Percentiles rank a stretch among this genome's conserved stretches.
Evolutionary conservation across 2,888 invertebrate genomes (phyloP).

Genomic region (Amaurobius ferox): DNA sequence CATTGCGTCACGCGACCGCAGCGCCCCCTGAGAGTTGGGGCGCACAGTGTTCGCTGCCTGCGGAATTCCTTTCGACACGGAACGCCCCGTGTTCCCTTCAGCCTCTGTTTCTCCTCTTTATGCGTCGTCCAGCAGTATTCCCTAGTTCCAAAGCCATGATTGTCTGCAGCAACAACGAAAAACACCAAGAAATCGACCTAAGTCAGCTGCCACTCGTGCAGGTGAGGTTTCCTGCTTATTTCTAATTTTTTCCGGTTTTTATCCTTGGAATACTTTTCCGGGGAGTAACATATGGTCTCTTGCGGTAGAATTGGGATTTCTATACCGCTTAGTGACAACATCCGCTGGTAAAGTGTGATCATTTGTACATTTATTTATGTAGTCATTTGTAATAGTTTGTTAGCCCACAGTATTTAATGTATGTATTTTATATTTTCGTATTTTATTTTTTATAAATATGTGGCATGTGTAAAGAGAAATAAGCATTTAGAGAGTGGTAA

Average conservation of each 20-base stretch:
- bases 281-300: slow-evolving; percentile 52
- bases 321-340: too few species aligned
- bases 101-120: neutral
- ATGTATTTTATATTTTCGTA: too few species aligned
- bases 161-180: slow-evolving; percentile 46
- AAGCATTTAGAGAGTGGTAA: too few species aligned
- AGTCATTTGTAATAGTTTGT: too few species aligned
- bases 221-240: slow-evolving; percentile 12
- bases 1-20: slow-evolving; percentile 51
- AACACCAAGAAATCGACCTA: slow-evolving; percentile 44
- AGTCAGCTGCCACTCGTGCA: slow-evolving; percentile 64
- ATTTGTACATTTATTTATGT: too few species aligned
- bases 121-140: neutral
- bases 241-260: neutral
- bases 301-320: neutral
- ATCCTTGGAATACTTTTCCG: neutral
- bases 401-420: too few species aligned
- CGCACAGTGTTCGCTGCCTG: slow-evolving; percentile 34
- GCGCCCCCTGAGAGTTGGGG: slow-evolving; percentile 22
- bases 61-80: slow-evolving; percentile 58
- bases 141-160: slow-evolving; percentile 42
- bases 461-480: too few species aligned
- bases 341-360: too few species aligned
- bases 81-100: slow-evolving; percentile 65
- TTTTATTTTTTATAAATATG: too few species aligned